Evolutionary conservation across 2,888 invertebrate species (phyloP).

Genomic region (Exephanes ischioxanthus): DNA sequence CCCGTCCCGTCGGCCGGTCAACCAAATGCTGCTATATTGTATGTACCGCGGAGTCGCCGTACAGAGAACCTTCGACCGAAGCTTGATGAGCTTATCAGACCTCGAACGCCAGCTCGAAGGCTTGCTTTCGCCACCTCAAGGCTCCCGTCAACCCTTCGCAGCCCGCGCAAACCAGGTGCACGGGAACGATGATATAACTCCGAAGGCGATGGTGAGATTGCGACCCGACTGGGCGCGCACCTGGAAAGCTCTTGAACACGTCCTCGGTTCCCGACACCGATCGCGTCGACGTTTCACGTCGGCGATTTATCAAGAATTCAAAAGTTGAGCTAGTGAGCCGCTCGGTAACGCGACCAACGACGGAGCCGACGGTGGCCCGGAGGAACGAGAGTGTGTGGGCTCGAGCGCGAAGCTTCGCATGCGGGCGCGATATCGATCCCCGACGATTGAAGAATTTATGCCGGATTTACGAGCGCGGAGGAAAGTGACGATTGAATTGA

Average conservation of each 20-base stretch:
- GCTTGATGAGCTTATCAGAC: slow-evolving; percentile 62
- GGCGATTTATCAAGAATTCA: slow-evolving; percentile 61
- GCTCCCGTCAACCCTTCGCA: slow-evolving; percentile 14
- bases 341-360: slow-evolving; percentile 27
- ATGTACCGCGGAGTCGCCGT: slow-evolving; percentile 24
- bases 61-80: slow-evolving; percentile 31
- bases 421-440: slow-evolving; percentile 48
- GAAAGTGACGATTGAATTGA: slow-evolving; percentile 16
- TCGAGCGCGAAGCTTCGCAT: neutral
- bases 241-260: slow-evolving; percentile 12
- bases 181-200: slow-evolving; percentile 45
- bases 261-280: slow-evolving; percentile 7
- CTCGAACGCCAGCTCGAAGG: slow-evolving; percentile 54
- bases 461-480: slow-evolving; percentile 9
- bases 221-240: neutral
- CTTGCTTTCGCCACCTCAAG: slow-evolving; percentile 31
- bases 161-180: slow-evolving; percentile 22
- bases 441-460: slow-evolving; percentile 20
- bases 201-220: neutral
- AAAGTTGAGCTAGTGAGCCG: slow-evolving; percentile 33
- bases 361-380: slow-evolving; percentile 24
- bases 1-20: slow-evolving; percentile 7
- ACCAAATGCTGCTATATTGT: slow-evolving; percentile 20
- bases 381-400: neutral
- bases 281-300: slow-evolving; percentile 37